Percentiles rank a stretch among this genome's conserved stretches.
phyloP scores from a whole-genome alignment of 2,113 vertebrate genomes.

The Anguilla japonica region DNA sequence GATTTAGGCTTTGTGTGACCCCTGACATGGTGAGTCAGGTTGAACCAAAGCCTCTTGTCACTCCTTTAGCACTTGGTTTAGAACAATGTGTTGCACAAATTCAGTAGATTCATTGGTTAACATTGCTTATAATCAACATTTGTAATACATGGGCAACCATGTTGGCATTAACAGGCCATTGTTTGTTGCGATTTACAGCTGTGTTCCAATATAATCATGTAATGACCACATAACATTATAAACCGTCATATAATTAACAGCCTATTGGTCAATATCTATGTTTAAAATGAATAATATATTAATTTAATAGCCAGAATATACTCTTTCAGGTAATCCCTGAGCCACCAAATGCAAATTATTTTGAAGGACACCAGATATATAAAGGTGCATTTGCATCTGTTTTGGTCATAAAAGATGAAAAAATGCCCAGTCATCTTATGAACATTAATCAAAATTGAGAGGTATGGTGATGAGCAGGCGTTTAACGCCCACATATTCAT shows the following conservation, averaged over 20 bases:
- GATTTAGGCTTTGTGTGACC: not conserved
- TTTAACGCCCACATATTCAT: not conserved
- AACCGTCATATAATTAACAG: not conserved
- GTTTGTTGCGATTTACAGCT: not conserved
- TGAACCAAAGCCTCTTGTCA: constrained; percentile 2
- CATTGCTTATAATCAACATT: not conserved
- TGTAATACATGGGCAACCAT: not conserved
- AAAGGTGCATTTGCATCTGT: not conserved
- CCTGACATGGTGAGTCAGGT: not conserved
- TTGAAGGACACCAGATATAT: not conserved
- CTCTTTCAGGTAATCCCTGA: not conserved
- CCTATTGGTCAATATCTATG: too few relatives aligned
- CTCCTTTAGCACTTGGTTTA: not conserved
- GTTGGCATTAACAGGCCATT: not conserved
- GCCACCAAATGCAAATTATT: not conserved
- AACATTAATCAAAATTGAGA: not conserved
- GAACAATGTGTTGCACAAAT: not conserved
- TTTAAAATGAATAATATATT: too few relatives aligned
- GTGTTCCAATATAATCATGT: not conserved
- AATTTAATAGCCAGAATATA: not conserved
- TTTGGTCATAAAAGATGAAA: not conserved
- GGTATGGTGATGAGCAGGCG: not conserved
- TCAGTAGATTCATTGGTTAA: not conserved
- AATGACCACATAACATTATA: not conserved
- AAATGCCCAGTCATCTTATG: not conserved